phyloP scores from a whole-genome alignment of 2,113 vertebrate species.

The Brachypodius melanocephalos region DNA sequence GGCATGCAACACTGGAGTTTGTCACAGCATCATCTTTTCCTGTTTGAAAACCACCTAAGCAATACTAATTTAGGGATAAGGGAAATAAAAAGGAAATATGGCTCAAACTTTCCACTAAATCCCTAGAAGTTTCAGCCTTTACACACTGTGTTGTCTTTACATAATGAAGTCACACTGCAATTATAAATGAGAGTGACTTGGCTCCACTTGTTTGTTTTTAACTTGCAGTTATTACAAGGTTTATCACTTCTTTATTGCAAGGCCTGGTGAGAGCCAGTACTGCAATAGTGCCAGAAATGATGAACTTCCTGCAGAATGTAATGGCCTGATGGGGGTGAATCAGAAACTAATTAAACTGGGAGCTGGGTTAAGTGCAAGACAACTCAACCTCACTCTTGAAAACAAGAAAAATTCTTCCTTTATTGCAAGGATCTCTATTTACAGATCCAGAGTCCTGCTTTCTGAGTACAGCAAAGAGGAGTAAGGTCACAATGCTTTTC shows the following conservation, averaged over 20 bases:
- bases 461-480: not conserved
- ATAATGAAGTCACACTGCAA: conserved; percentile 58
- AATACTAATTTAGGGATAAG: not conserved
- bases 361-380: conserved; percentile 24
- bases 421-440: not conserved
- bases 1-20: not conserved
- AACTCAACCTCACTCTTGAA: conserved; percentile 13
- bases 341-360: conserved; percentile 52
- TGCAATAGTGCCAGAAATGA: conserved; percentile 35
- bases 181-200: conserved; percentile 60
- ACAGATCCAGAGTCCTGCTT: not conserved
- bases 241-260: conserved; percentile 50
- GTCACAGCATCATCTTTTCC: not conserved
- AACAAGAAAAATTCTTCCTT: not conserved
- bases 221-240: conserved; percentile 49
- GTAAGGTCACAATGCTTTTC: not conserved
- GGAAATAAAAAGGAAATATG: not conserved
- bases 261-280: conserved; percentile 20
- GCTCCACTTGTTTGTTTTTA: conserved; percentile 23
- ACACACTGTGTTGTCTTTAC: not conserved
- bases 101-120: conserved; percentile 33
- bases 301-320: conserved; percentile 55
- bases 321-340: conserved; percentile 29
- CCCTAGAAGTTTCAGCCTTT: conserved; percentile 31
- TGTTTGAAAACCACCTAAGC: not conserved